A percentile compares a stretch with the other conserved stretches of the same genome.
phyloP scores from a whole-genome alignment of 2,797 vertebrate species.

The Chelonia mydas region DNA sequence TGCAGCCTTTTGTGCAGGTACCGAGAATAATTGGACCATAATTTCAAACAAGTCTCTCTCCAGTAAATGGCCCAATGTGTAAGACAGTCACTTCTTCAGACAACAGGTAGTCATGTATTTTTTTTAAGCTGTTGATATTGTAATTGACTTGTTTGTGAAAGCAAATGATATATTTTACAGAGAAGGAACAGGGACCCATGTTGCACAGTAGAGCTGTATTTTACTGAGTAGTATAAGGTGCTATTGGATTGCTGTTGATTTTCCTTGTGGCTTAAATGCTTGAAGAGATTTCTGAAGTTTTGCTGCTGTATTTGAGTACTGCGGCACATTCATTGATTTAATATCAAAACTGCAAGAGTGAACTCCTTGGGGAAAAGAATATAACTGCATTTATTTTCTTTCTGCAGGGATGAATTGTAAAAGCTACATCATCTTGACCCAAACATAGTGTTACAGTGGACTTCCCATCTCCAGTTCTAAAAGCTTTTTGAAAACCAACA shows the following conservation, averaged over 20 bases:
- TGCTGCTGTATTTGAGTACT: constrained; percentile 48
- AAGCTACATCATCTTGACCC: constrained; percentile 86
- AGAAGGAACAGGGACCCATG: not conserved
- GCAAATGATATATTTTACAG: not conserved
- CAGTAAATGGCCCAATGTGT: not conserved
- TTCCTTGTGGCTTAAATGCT: constrained; percentile 55
- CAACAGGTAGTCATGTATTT: not conserved
- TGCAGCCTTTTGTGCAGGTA: constrained; percentile 48
- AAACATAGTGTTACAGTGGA: constrained; percentile 85
- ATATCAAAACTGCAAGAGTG: constrained; percentile 15
- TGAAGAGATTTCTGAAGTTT: constrained; percentile 16
- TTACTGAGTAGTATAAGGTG: not conserved
- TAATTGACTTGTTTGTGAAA: not conserved
- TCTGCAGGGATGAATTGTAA: constrained; percentile 97
- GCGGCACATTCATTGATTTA: constrained; percentile 20
- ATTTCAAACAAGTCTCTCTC: not conserved
- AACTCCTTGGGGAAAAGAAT: constrained; percentile 13
- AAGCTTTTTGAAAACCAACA: constrained; percentile 86
- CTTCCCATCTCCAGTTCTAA: constrained; percentile 85
- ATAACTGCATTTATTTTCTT: constrained; percentile 69
- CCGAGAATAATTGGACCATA: not conserved
- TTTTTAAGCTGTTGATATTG: not conserved
- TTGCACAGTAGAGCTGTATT: not conserved
- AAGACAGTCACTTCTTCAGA: not conserved
- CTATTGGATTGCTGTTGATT: constrained; percentile 50